Conservation (phyloP, 2,797 vertebrate genomes). For the Cynodonichthys magdalenae region DNA sequence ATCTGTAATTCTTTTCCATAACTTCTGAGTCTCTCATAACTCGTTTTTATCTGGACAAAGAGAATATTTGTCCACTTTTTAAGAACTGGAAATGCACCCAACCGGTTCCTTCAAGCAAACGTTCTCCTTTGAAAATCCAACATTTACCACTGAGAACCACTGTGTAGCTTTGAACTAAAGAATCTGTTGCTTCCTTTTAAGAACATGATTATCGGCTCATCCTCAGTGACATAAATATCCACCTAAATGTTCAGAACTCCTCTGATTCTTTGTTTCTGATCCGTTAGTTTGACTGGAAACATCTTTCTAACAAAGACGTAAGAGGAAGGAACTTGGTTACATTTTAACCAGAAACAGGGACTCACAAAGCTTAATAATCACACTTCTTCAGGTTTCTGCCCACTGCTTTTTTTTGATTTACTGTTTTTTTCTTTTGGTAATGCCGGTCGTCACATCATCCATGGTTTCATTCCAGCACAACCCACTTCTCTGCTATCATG, state of each 20-base stretch:
- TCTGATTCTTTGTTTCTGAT: not conserved
- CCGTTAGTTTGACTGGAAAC: not conserved
- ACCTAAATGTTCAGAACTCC: not conserved
- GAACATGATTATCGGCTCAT: not conserved
- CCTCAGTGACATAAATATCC: too few species aligned
- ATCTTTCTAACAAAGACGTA: not conserved
- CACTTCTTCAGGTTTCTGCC: not conserved
- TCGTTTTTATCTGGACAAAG: not conserved
- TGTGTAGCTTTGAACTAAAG: not conserved
- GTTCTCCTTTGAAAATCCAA: not conserved
- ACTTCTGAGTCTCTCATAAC: not conserved
- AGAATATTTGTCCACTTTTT: too few species aligned
- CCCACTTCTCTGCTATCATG: not conserved
- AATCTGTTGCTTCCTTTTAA: not conserved
- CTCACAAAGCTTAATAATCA: not conserved
- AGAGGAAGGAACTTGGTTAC: not conserved
- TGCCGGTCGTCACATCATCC: not conserved
- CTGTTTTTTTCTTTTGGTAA: not conserved
- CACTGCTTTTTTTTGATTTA: not conserved
- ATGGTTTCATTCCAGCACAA: not conserved
- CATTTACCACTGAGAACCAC: not conserved
- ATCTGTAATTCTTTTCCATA: not conserved
- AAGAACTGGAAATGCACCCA: not conserved
- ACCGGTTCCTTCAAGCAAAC: not conserved
- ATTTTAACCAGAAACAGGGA: not conserved